A percentile compares a stretch with the other conserved stretches of the same genome.
Conservation (phyloP, 1,140 invertebrate genomes). For the Gerris buenoi region DNA sequence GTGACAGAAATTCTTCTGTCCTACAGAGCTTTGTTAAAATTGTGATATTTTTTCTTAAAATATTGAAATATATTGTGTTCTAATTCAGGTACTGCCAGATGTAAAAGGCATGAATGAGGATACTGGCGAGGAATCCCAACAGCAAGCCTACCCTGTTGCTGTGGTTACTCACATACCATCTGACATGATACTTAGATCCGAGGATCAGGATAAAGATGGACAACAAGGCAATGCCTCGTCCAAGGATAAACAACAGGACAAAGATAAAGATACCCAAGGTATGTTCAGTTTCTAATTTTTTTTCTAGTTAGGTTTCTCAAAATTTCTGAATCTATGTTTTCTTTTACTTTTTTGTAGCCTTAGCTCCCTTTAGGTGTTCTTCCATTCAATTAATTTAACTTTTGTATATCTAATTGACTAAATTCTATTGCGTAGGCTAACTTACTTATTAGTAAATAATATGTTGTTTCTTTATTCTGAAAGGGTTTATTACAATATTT, state of each 20-base stretch:
- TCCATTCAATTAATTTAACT: no score
- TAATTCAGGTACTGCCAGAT: constrained; percentile 22
- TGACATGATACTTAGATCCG: constrained; percentile 23
- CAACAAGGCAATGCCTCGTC: constrained; percentile 19
- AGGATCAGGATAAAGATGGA: constrained; percentile 21
- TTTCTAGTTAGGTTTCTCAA: not conserved
- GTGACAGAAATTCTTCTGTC: no score
- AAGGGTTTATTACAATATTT: no score
- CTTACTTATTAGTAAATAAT: no score
- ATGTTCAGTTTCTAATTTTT: not conserved
- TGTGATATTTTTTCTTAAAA: no score
- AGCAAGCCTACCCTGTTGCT: constrained; percentile 36
- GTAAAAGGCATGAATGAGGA: constrained; percentile 21
- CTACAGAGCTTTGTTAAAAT: no score
- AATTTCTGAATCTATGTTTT: not conserved
- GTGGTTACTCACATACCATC: constrained; percentile 32
- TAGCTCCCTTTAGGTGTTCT: no score
- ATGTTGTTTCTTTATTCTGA: no score
- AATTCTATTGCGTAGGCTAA: no score
- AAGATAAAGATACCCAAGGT: constrained; percentile 4
- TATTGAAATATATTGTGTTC: no score
- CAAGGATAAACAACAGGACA: constrained; percentile 23
- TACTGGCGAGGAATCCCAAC: constrained; percentile 23
- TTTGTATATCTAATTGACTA: no score
- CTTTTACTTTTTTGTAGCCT: not conserved